Evolutionary conservation across 1,140 invertebrate genomes (phyloP).

Genomic region (Rhopalosiphum maidis): DNA sequence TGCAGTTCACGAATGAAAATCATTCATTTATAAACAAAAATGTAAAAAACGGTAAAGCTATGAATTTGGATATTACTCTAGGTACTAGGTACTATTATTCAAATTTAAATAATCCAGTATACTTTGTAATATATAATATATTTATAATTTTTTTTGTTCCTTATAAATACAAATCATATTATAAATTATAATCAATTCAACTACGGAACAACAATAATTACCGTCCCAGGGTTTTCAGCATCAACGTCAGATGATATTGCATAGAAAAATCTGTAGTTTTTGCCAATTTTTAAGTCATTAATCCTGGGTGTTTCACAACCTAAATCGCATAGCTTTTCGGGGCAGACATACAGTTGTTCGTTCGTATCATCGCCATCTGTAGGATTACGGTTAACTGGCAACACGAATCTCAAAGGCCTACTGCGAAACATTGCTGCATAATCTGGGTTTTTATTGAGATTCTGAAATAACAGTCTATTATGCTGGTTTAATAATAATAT

Average conservation of each 20-base stretch:
- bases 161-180: too few relatives aligned
- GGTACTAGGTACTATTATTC: too few relatives aligned
- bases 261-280: conserved; percentile 83
- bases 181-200: background rate
- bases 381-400: conserved; percentile 66
- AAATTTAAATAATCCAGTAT: too few relatives aligned
- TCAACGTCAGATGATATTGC: conserved; percentile 88
- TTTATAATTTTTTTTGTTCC: too few relatives aligned
- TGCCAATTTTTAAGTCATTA: conserved; percentile 73
- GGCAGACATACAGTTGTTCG: conserved; percentile 60
- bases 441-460: conserved; percentile 78
- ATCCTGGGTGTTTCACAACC: conserved; percentile 86
- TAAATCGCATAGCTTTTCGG: conserved; percentile 74
- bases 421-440: conserved; percentile 81
- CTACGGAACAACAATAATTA: conserved; percentile 63
- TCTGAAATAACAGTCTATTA: conserved; percentile 64
- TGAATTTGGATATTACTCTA: too few relatives aligned
- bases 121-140: too few relatives aligned
- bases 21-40: too few relatives aligned
- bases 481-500: background rate
- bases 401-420: conserved; percentile 74
- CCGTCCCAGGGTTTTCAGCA: conserved; percentile 78
- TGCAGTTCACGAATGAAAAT: too few relatives aligned
- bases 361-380: background rate
- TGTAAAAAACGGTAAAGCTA: too few relatives aligned